phyloP scores from a whole-genome alignment of 2,888 invertebrate species.

The Amphipoea oculea region DNA sequence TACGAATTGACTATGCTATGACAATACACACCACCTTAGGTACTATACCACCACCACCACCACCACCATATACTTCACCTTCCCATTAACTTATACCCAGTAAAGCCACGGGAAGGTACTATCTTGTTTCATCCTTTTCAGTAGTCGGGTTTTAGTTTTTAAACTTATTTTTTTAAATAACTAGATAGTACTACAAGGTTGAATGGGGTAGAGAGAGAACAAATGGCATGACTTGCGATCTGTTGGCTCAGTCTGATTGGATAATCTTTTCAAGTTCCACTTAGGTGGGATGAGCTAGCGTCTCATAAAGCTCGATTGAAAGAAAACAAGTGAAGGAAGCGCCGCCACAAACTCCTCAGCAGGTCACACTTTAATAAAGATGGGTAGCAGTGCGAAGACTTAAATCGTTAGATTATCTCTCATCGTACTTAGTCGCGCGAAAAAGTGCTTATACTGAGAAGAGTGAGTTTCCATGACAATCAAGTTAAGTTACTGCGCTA shows the following conservation, averaged over 20 bases:
- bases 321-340: neutral
- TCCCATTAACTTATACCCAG: too few species aligned
- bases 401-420: neutral
- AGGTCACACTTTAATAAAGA: neutral
- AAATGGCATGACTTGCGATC: neutral
- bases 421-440: neutral
- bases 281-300: slow-evolving; percentile 1
- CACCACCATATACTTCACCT: too few species aligned
- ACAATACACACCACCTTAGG: too few species aligned
- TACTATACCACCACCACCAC: too few species aligned
- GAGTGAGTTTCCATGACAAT: neutral
- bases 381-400: neutral
- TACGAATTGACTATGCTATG: neutral
- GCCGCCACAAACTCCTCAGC: neutral
- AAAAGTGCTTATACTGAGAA: neutral
- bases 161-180: too few species aligned
- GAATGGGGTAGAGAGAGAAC: neutral
- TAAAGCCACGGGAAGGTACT: too few species aligned
- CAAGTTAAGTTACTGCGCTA: neutral
- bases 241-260: slow-evolving; percentile 5
- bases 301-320: neutral
- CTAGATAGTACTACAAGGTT: neutral
- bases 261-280: neutral
- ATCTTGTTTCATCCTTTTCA: too few species aligned
- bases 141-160: too few species aligned